phyloP scores from a whole-genome alignment of 92 coral and sea anemone species.

The Epizoanthus ramosus region DNA sequence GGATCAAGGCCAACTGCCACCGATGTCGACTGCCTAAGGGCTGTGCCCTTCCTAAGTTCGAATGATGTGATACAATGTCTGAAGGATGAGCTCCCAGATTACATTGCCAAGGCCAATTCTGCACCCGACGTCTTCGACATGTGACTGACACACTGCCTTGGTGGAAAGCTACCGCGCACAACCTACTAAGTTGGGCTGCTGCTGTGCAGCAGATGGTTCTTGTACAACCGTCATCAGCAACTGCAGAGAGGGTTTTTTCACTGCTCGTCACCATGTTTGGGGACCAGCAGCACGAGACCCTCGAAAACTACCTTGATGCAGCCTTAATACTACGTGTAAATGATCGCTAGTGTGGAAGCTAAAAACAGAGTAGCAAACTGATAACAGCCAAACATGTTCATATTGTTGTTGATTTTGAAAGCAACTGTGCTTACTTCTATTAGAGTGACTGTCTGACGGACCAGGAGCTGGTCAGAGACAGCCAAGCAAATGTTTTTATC shows the following conservation, averaged over 20 bases:
- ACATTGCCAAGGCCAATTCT: slow-evolving; percentile 47
- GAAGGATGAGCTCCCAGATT: slow-evolving; percentile 51
- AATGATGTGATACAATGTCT: slow-evolving; percentile 39
- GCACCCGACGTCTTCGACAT: slow-evolving; percentile 37
- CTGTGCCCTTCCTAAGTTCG: slow-evolving; percentile 49
- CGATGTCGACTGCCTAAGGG: slow-evolving; percentile 47
- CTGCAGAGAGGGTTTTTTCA: slow-evolving; percentile 46
- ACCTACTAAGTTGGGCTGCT: slow-evolving; percentile 49
- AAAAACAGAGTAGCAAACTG: slow-evolving; percentile 6
- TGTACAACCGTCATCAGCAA: slow-evolving; percentile 53
- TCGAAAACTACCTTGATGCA: slow-evolving; percentile 53
- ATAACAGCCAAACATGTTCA: slow-evolving; percentile 23
- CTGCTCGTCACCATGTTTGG: slow-evolving; percentile 53
- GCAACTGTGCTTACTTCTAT: slow-evolving; percentile 25
- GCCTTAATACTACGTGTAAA: slow-evolving; percentile 59
- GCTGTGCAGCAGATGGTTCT: slow-evolving; percentile 48
- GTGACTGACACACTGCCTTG: slow-evolving; percentile 40
- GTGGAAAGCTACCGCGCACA: slow-evolving; percentile 34
- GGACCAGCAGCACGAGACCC: slow-evolving; percentile 49
- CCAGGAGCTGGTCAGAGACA: slow-evolving; percentile 38
- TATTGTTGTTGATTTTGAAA: slow-evolving; percentile 43
- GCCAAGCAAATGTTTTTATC: slow-evolving; percentile 38
- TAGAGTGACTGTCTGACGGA: slow-evolving; percentile 24
- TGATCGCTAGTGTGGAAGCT: slow-evolving; percentile 38
- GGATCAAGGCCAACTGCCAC: slow-evolving; percentile 40